These are phyloP conservation scores for Holocentrus rufus DNA, from an alignment of 2,797 vertebrate genomes.

Conservation along the genomic window DNA sequence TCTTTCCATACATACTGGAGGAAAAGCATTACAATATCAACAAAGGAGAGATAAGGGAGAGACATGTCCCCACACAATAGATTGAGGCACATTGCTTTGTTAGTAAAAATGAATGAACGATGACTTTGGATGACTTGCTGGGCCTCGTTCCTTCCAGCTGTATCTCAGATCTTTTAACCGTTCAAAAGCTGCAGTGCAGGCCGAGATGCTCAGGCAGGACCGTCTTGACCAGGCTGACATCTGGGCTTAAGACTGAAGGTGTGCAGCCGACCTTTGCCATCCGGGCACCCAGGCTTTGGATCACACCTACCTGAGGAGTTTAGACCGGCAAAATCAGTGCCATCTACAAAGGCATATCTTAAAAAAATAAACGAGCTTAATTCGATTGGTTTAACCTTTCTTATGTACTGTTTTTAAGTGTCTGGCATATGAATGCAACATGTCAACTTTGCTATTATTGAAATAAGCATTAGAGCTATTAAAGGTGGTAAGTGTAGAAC, in stretches of 20 bases:
- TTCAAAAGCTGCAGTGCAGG: not conserved
- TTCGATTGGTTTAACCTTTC: not conserved
- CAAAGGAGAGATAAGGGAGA: conserved; percentile 25
- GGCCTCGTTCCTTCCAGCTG: not conserved
- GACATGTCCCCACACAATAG: not conserved
- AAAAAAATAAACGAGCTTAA: not conserved
- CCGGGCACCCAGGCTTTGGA: too few species aligned
- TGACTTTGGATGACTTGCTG: not conserved
- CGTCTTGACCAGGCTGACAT: not conserved
- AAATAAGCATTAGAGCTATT: too few species aligned
- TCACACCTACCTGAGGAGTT: too few species aligned
- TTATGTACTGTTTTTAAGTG: too few species aligned
- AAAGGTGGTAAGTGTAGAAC: not conserved
- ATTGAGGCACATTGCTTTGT: not conserved
- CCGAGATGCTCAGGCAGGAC: not conserved
- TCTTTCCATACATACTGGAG: not conserved
- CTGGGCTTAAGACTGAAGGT: too few species aligned
- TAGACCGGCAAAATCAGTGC: too few species aligned
- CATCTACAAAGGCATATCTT: not conserved
- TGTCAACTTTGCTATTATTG: too few species aligned
- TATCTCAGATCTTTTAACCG: too few species aligned
- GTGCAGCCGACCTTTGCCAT: too few species aligned
- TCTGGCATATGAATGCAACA: too few species aligned
- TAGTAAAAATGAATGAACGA: not conserved
- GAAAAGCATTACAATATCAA: conserved; percentile 5